Conservation (phyloP, 2,797 vertebrate genomes). For the Ctenopoma multispine region DNA sequence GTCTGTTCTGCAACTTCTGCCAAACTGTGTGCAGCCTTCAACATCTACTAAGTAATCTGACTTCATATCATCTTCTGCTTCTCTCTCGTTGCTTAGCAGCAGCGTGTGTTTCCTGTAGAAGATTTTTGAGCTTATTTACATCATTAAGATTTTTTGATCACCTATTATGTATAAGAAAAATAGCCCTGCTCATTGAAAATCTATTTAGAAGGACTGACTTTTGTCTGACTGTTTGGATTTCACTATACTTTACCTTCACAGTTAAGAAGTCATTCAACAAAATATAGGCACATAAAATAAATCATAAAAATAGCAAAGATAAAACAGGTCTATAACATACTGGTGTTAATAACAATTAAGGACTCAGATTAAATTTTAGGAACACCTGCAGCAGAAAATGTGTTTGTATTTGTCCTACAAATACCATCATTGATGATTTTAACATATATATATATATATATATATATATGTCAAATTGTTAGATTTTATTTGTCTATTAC, state of each 20-base stretch:
- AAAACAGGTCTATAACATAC: background rate
- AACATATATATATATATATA: too few relatives aligned
- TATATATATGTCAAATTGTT: too few relatives aligned
- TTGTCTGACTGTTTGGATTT: background rate
- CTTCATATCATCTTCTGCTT: conserved; percentile 39
- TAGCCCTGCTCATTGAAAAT: background rate
- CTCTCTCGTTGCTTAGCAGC: conserved; percentile 61
- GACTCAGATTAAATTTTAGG: background rate
- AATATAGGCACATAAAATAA: background rate
- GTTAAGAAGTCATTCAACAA: background rate
- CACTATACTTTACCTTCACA: background rate
- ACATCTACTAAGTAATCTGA: conserved; percentile 42
- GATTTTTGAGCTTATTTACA: background rate
- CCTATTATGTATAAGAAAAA: conserved; percentile 5
- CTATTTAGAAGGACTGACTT: background rate
- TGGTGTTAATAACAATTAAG: too few relatives aligned
- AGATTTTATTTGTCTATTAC: background rate
- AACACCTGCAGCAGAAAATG: background rate
- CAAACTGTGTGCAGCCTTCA: conserved; percentile 17
- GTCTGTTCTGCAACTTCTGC: conserved; percentile 9
- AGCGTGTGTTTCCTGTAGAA: conserved; percentile 20
- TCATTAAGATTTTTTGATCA: conserved; percentile 1
- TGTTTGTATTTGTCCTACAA: too few relatives aligned
- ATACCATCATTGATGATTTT: too few relatives aligned
- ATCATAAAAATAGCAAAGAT: background rate